Evolutionary conservation across 2,113 vertebrate genomes (phyloP).

Genomic region (Oceanites oceanicus): DNA sequence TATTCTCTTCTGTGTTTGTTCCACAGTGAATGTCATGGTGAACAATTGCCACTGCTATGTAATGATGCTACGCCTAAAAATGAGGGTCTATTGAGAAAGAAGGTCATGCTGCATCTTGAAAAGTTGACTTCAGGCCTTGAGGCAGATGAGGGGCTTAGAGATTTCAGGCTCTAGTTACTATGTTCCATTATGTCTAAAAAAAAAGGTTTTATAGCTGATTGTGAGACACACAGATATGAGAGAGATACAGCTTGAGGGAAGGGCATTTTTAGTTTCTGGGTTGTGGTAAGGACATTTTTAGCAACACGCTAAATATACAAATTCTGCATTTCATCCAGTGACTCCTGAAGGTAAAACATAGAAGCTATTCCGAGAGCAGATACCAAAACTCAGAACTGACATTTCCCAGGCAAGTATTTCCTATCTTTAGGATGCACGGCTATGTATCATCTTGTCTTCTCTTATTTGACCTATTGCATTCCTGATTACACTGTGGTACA

Average conservation of each 20-base stretch:
- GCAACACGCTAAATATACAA: background rate
- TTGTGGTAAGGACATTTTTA: slow-evolving; percentile 24
- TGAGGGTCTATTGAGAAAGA: background rate
- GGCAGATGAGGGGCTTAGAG: slow-evolving; percentile 12
- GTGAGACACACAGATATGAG: slow-evolving; percentile 15
- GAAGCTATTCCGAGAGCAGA: background rate
- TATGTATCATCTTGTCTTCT: background rate
- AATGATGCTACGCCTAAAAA: background rate
- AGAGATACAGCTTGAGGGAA: slow-evolving; percentile 48
- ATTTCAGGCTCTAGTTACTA: slow-evolving; percentile 55
- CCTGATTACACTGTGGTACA: background rate
- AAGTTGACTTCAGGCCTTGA: slow-evolving; percentile 20
- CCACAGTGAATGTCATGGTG: background rate
- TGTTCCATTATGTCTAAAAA: slow-evolving; percentile 40
- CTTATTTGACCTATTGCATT: background rate
- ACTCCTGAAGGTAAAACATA: background rate
- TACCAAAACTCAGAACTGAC: background rate
- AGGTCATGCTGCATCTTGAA: slow-evolving; percentile 4
- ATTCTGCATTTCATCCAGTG: background rate
- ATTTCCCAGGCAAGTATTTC: background rate
- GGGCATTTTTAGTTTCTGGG: slow-evolving; percentile 47
- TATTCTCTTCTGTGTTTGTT: background rate
- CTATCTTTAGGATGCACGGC: background rate
- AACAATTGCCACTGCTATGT: background rate
- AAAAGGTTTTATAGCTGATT: slow-evolving; percentile 26